A percentile compares a stretch with the other conserved stretches of the same genome.
Conservation (phyloP, 1,140 invertebrate genomes). For the Dysdera silvatica region DNA sequence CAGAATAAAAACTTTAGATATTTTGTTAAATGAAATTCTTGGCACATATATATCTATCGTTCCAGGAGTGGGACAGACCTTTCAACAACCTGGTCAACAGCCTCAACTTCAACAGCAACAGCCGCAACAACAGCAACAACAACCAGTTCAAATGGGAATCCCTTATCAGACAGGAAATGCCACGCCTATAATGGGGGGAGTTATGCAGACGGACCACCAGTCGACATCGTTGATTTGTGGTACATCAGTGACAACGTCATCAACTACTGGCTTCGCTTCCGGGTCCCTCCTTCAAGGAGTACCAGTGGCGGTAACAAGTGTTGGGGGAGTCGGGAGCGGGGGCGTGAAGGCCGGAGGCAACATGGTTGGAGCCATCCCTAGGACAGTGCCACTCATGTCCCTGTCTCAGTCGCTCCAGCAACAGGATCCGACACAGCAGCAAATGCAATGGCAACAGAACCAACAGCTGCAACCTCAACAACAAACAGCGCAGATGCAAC, state of each 20-base stretch:
- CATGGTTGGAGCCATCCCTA: conserved; percentile 22
- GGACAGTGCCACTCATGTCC: conserved; percentile 29
- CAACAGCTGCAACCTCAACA: conserved; percentile 28
- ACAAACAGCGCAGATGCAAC: conserved; percentile 29
- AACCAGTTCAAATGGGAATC: background rate
- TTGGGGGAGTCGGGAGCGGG: background rate
- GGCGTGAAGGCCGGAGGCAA: background rate
- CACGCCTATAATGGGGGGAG: too few relatives aligned
- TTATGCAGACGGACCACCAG: too few relatives aligned
- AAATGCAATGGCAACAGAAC: conserved; percentile 27
- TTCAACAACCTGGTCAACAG: conserved; percentile 17
- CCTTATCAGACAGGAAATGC: too few relatives aligned
- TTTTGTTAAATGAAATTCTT: too few relatives aligned
- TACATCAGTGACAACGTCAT: background rate
- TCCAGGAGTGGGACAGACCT: conserved; percentile 24
- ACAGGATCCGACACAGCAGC: conserved; percentile 19
- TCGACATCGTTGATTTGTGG: too few relatives aligned
- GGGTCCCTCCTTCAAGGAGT: conserved; percentile 6
- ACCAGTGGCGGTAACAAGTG: background rate
- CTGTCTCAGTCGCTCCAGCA: conserved; percentile 24
- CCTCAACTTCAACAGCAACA: conserved; percentile 10
- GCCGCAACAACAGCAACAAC: conserved; percentile 17
- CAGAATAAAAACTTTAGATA: too few relatives aligned
- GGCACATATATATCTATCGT: background rate
- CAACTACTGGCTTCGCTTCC: background rate